These are phyloP conservation scores for Girardia tigrina DNA, from an alignment of 2,888 invertebrate species.

Conservation along the genomic window DNA sequence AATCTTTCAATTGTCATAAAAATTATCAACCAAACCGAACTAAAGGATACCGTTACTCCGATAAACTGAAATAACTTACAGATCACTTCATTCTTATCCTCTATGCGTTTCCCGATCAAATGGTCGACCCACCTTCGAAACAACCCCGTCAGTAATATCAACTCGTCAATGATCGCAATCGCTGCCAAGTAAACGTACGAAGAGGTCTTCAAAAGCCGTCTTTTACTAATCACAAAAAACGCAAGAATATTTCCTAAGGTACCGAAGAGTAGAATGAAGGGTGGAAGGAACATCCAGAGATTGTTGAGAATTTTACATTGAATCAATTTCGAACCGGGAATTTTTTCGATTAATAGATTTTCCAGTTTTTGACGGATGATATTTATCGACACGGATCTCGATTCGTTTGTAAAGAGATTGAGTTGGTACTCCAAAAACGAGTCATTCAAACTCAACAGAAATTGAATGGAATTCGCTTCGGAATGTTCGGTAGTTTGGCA, in stretches of 20 bases:
- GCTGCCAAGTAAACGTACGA: conserved; percentile 45
- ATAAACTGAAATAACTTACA: conserved; percentile 42
- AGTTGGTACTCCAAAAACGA: too few relatives aligned
- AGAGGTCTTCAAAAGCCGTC: conserved; percentile 42
- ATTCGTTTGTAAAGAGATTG: too few relatives aligned
- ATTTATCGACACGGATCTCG: too few relatives aligned
- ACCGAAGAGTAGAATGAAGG: conserved; percentile 43
- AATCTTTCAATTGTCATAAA: conserved; percentile 46
- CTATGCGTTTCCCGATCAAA: conserved; percentile 41
- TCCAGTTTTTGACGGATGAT: too few relatives aligned
- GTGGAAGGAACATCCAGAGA: conserved; percentile 42
- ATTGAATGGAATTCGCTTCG: too few relatives aligned
- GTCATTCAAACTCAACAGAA: too few relatives aligned
- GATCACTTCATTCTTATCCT: conserved; percentile 40
- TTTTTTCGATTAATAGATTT: conserved; percentile 7
- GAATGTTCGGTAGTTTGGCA: too few relatives aligned
- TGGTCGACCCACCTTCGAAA: conserved; percentile 44
- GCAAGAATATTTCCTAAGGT: conserved; percentile 46
- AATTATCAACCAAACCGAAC: conserved; percentile 46
- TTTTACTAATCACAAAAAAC: conserved; percentile 43
- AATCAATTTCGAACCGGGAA: conserved; percentile 9
- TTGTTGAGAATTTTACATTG: conserved; percentile 3
- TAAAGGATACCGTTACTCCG: conserved; percentile 43
- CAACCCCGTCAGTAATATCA: conserved; percentile 44
- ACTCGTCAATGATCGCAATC: conserved; percentile 43